Evolutionary conservation across 1,140 invertebrate species (phyloP), one percentile per base, ranked within the genome.

Genomic region (Nomia melanderi): DNA sequence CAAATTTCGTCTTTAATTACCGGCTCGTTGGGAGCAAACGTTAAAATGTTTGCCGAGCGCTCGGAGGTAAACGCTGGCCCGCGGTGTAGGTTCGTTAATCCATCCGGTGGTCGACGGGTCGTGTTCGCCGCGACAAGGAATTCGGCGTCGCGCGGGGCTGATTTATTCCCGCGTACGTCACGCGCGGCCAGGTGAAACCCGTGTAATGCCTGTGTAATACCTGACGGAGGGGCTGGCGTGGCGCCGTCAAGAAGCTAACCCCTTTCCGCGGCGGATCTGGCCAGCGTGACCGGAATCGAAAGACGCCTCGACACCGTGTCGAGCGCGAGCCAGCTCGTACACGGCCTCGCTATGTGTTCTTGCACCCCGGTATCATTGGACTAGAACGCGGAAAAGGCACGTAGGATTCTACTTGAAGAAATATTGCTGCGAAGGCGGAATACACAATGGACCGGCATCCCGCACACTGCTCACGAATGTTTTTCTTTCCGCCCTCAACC

Each of bases 261-360:
- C 62, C 59, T 71, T 72, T 14, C 64, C 47, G 36, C 39, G 57
- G 59, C 57, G 57, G 78, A 84, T 84, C 74, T 71, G 53, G 60
- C 62, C 59, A 39, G 23, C 83, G 75, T 84, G 83, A 71, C 60
- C 50, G 53, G 79, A 85, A 84, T 84, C 56, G 63, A 57, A 53
- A 39, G 64, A 62, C 14, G 27, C 44, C 47, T 17, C 33, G n/a
- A n/a, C n/a, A n/a, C 33, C 25, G 27, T 8, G 36, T 9, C 17
- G 2, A 25, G 23, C 47, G 56, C 63, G 66, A 54, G 29, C 29
- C 47, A 27, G 39, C 20, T 23, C 36, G 25, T 25, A 53, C 23
- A 29, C 47, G 23, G 27, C 65, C 50, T 25, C 56, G 41, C 25
- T 64, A 47, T 69, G 36, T 53, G 63, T 63, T 65, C 62, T 47